Evolutionary conservation across 2,797 vertebrate genomes (phyloP).

Genomic region (Gadopsis bispinosus): DNA sequence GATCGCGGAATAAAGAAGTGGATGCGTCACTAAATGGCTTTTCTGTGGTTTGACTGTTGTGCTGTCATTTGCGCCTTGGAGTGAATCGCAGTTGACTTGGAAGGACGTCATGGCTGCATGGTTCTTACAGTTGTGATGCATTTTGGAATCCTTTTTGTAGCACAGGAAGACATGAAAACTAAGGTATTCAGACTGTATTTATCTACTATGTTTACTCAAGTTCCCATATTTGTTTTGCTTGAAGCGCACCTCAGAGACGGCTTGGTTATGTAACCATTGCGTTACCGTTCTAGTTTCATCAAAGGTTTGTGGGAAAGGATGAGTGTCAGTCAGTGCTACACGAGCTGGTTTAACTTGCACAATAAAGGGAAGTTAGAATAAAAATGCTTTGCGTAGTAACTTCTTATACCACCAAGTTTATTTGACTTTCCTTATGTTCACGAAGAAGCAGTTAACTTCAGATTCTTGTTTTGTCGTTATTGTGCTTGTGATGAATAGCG

Average conservation of each 20-base stretch:
- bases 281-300: not conserved
- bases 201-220: not conserved
- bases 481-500: not conserved
- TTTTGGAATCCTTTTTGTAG: not conserved
- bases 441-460: conserved; percentile 19
- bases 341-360: conserved; percentile 21
- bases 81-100: not conserved
- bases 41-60: not conserved
- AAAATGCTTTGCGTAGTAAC: not conserved
- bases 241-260: not conserved
- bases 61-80: not conserved
- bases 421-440: conserved; percentile 31
- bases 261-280: not conserved
- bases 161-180: not conserved
- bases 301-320: not conserved
- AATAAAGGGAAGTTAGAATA: conserved; percentile 47
- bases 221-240: not conserved
- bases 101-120: not conserved
- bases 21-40: not conserved
- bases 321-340: conserved; percentile 2
- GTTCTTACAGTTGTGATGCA: not conserved
- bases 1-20: not conserved
- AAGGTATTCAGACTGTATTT: not conserved
- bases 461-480: not conserved
- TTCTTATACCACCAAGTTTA: conserved; percentile 14